A percentile compares a stretch with the other conserved stretches of the same genome.
Conservation (phyloP, 2,888 invertebrate genomes). For the Watsonalla cultraria region DNA sequence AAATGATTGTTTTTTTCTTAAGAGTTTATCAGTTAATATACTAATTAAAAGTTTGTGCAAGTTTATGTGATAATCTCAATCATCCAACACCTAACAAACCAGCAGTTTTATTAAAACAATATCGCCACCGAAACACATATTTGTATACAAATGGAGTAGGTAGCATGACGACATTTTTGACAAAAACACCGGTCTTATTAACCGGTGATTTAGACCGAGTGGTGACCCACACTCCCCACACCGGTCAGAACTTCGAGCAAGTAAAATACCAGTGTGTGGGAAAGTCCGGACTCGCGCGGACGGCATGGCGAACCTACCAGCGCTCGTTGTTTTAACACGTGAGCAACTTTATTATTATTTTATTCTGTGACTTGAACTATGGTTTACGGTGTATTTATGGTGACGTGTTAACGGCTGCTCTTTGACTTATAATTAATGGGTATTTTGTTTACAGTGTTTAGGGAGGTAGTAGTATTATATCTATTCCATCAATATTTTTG, state of each 20-base stretch:
- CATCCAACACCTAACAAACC: too few species aligned
- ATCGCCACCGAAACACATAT: not conserved
- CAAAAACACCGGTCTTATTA: not conserved
- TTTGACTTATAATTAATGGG: not conserved
- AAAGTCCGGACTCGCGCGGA: conserved; percentile 35
- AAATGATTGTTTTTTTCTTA: too few species aligned
- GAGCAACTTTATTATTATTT: conserved; percentile 32
- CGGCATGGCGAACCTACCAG: conserved; percentile 52
- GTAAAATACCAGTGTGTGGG: not conserved
- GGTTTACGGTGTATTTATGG: not conserved
- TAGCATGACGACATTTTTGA: not conserved
- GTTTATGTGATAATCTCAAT: too few species aligned
- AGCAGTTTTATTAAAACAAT: too few species aligned
- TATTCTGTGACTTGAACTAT: not conserved
- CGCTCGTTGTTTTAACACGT: conserved; percentile 67
- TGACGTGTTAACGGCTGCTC: not conserved
- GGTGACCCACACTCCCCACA: not conserved
- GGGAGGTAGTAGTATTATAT: too few species aligned
- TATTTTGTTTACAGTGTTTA: too few species aligned
- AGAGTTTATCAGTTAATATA: too few species aligned
- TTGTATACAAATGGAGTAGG: not conserved
- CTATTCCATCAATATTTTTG: too few species aligned
- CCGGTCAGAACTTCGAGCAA: not conserved
- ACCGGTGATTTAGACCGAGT: not conserved
- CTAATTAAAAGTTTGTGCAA: too few species aligned